Evolutionary conservation across 1,140 invertebrate genomes (phyloP).

Genomic region (Drosophila santomea): DNA sequence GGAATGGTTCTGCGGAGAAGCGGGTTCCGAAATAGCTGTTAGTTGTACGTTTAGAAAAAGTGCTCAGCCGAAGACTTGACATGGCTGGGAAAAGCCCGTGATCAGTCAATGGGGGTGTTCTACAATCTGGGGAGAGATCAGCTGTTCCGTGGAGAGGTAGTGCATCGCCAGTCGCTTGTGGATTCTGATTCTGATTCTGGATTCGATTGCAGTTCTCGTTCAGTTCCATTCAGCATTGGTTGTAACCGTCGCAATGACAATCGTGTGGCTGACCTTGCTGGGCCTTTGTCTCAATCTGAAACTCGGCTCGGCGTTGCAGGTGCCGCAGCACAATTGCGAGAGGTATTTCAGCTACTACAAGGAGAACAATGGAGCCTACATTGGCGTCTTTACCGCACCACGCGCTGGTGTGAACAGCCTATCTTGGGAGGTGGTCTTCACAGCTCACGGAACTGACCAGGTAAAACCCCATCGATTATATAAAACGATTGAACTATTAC

Average conservation of each 20-base stretch:
- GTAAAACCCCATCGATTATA: conserved; percentile 2
- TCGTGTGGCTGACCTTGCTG: conserved; percentile 18
- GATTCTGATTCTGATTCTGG: not conserved
- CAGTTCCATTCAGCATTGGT: conserved; percentile 40
- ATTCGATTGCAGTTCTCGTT: conserved; percentile 38
- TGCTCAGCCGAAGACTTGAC: not conserved
- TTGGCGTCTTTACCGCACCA: conserved; percentile 44
- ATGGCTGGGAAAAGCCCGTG: conserved; percentile 53
- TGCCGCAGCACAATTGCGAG: conserved; percentile 45
- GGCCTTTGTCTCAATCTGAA: conserved; percentile 37
- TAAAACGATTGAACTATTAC: too few relatives aligned
- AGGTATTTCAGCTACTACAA: conserved; percentile 34
- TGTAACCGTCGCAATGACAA: conserved; percentile 41
- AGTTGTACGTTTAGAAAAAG: not conserved
- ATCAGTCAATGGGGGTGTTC: conserved; percentile 15
- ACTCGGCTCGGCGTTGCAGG: conserved; percentile 4
- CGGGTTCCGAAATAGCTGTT: not conserved
- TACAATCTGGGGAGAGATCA: conserved; percentile 23
- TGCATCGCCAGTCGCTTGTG: conserved; percentile 7
- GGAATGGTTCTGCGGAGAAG: not conserved
- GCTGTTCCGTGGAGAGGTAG: not conserved
- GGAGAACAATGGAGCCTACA: conserved; percentile 16
- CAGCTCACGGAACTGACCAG: conserved; percentile 16
- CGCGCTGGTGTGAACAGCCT: conserved; percentile 38
- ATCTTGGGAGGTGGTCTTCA: conserved; percentile 44